Percentiles rank a stretch among this genome's conserved stretches.
Conservation (phyloP, 2,888 invertebrate genomes). For the Alloscopus bannaensis region DNA sequence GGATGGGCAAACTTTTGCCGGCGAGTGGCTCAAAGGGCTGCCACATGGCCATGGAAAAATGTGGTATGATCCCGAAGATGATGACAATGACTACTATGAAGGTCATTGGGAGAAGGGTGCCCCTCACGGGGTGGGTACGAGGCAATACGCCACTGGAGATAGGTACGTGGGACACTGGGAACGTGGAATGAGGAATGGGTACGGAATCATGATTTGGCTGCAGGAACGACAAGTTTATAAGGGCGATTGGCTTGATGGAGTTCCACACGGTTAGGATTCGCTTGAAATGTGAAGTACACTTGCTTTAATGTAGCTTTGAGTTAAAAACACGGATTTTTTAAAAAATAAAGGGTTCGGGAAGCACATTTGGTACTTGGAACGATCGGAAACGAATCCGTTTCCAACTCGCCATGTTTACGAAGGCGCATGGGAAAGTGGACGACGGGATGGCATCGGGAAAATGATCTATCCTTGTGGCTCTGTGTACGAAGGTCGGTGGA, state of each 20-base stretch:
- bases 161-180: constrained; percentile 68
- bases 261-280: constrained; percentile 49
- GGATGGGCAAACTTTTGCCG: constrained; percentile 64
- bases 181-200: constrained; percentile 61
- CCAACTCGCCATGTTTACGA: constrained; percentile 62
- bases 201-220: constrained; percentile 71
- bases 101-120: constrained; percentile 68
- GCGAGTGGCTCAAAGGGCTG: constrained; percentile 63
- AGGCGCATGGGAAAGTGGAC: constrained; percentile 61
- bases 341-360: constrained; percentile 48
- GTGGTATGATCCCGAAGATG: constrained; percentile 68
- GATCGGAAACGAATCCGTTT: constrained; percentile 48
- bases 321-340: background rate
- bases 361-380: constrained; percentile 69
- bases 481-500: constrained; percentile 70
- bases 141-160: constrained; percentile 62
- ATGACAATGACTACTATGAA: constrained; percentile 69
- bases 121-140: constrained; percentile 62
- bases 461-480: constrained; percentile 70
- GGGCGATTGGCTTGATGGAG: constrained; percentile 68
- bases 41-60: constrained; percentile 71
- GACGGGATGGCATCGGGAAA: constrained; percentile 69
- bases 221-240: constrained; percentile 69
- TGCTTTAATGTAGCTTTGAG: constrained; percentile 15
- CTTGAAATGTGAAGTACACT: constrained; percentile 49